These are phyloP conservation scores for Agrochola macilenta DNA, from an alignment of 2,888 invertebrate genomes.

Conservation along the genomic window DNA sequence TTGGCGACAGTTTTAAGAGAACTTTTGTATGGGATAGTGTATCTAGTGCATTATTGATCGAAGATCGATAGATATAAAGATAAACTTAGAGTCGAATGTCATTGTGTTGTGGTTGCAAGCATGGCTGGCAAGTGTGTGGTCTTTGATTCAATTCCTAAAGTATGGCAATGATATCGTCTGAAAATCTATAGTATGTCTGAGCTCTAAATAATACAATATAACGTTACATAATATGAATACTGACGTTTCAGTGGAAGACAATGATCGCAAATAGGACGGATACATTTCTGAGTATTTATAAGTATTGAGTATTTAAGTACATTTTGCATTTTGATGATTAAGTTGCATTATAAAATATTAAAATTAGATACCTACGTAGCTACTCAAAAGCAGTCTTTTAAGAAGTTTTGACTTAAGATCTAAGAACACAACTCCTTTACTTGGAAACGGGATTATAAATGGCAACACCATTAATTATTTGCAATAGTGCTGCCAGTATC, in stretches of 20 bases:
- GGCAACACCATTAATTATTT: neutral
- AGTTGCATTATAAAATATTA: slow-evolving; percentile 30
- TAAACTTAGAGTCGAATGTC: neutral
- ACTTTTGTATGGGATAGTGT: no score
- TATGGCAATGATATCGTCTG: neutral
- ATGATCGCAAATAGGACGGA: slow-evolving; percentile 48
- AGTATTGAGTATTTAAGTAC: slow-evolving; percentile 62
- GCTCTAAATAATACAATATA: slow-evolving; percentile 12
- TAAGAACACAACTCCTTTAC: slow-evolving; percentile 22
- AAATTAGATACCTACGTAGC: slow-evolving; percentile 30
- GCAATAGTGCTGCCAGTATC: neutral
- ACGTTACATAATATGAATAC: slow-evolving; percentile 39
- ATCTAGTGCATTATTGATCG: no score
- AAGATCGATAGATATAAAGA: no score
- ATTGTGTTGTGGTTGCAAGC: neutral
- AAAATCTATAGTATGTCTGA: slow-evolving; percentile 24
- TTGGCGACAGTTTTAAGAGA: no score
- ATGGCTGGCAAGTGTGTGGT: neutral
- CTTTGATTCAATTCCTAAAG: neutral
- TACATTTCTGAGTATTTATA: slow-evolving; percentile 52
- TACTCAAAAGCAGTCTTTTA: slow-evolving; percentile 54
- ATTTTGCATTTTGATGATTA: slow-evolving; percentile 31
- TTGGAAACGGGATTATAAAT: neutral
- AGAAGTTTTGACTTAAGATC: slow-evolving; percentile 24
- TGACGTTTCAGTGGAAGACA: slow-evolving; percentile 49